Percentiles rank a stretch among this genome's conserved stretches.
phyloP scores from a whole-genome alignment of 1,140 invertebrate genomes.

The Drosophila arizonae region DNA sequence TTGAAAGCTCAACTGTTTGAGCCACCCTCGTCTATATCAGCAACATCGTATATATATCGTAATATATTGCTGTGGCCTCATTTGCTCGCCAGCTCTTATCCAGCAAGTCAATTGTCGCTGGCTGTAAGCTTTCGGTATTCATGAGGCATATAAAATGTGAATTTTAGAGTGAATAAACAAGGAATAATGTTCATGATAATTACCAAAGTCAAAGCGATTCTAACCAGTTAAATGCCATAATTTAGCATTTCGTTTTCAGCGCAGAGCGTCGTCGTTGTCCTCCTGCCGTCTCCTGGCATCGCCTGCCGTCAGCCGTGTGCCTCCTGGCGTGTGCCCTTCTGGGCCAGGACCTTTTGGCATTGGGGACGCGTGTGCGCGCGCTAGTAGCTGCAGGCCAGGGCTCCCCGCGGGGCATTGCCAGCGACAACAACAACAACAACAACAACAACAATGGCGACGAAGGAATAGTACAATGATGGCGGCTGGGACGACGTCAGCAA shows the following conservation, averaged over 20 bases:
- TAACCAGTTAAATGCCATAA: conserved; percentile 70
- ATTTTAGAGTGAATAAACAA: conserved; percentile 79
- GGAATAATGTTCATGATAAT: conserved; percentile 78
- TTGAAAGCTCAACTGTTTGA: too few species aligned
- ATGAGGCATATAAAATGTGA: conserved; percentile 68
- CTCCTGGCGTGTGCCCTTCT: conserved; percentile 30
- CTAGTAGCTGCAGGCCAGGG: conserved; percentile 2
- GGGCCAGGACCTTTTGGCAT: conserved; percentile 14
- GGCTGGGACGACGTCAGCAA: conserved; percentile 36
- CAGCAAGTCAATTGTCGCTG: conserved; percentile 28
- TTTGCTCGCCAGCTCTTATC: conserved; percentile 1
- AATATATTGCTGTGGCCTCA: too few species aligned
- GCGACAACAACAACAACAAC: conserved; percentile 23
- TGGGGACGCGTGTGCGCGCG: conserved; percentile 14
- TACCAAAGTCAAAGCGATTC: conserved; percentile 72
- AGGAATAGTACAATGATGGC: conserved; percentile 23
- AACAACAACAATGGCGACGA: conserved; percentile 19
- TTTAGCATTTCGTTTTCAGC: conserved; percentile 66
- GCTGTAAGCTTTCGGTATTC: conserved; percentile 54
- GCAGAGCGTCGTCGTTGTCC: background rate
- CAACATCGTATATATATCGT: too few species aligned
- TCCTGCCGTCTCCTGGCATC: background rate
- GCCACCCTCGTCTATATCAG: too few species aligned
- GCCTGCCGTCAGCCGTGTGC: conserved; percentile 24
- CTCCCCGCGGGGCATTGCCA: conserved; percentile 27